Base-by-base conservation (phyloP, 2,797 vertebrate genomes). In the Peromyscus nudipes region DNA sequence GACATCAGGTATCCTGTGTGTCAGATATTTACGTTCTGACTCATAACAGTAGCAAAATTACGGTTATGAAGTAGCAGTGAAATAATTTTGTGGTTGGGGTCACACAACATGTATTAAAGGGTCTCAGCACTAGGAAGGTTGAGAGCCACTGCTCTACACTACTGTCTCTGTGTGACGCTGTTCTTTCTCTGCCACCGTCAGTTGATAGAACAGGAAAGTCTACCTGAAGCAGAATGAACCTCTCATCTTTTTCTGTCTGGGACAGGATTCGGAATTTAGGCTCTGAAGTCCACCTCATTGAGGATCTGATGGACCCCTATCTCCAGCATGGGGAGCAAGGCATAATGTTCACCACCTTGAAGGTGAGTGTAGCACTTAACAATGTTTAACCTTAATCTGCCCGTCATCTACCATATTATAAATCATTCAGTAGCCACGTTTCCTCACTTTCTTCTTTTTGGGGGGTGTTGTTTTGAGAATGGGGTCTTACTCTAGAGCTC, bases 331-430 rank as follows among this genome's bases (percentile, higher is more conserved):
- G 99, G 93, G 99, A 99, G 89, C 99, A 99, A 60, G 99, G 99
- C 57, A 99, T 99, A 98, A 99, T 99, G 99, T 99, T 99, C 98
- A 99, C 99, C 82, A 99, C 99, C 4, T 98, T 99, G 52, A 99
- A 99, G 99, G 99, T 99, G 95, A 97, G 96, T 71, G 4, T 9
- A 37, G 62, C 87, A 64, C 25, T 86, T 73, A 81, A 31, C 71
- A 82, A 65, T 65, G 55, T 25, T 23, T 69, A 21, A 29, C 69
- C 31, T 27, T 87, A 93, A 67, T 91, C 60, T 94, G 16, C n/a
- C 40, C 14, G 69, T 64, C 71, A 71, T 34, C 86, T 67, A 21
- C 23, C 49, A 2, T 46, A 52, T 27, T 91, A 55, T 79, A 60
- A n/a, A 55, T 27, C 67, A 46, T 7, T 65, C 25, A 62, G 65